These are phyloP conservation scores for Odontesthes bonariensis DNA, from an alignment of 2,113 vertebrate species.

Conservation along the genomic window DNA sequence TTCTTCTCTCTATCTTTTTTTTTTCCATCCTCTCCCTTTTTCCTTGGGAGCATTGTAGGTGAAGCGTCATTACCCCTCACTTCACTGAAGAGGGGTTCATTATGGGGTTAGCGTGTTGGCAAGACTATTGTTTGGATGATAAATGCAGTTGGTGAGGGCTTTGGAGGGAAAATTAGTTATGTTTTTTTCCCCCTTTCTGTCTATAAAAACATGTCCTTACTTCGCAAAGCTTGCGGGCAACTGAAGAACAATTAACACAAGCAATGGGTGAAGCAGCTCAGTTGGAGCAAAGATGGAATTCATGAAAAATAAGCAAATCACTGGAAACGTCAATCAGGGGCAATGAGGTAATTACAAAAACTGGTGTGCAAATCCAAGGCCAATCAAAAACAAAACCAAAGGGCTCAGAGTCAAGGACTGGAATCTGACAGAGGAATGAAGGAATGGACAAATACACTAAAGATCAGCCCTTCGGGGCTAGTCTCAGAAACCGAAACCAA, in stretches of 20 bases:
- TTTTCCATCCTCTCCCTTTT: conserved; percentile 30
- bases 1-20: conserved; percentile 71
- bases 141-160: conserved; percentile 90
- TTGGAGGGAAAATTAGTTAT: conserved; percentile 89
- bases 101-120: conserved; percentile 98
- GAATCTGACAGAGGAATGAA: conserved; percentile 63
- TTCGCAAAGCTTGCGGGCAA: conserved; percentile 68
- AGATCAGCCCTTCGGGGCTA: conserved; percentile 50
- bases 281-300: conserved; percentile 74
- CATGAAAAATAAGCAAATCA: conserved; percentile 83
- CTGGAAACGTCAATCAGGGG: conserved; percentile 77
- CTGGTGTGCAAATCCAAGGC: conserved; percentile 63
- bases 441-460: conserved; percentile 64
- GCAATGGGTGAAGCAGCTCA: conserved; percentile 67
- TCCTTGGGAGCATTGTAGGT: conserved; percentile 90
- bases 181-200: conserved; percentile 73
- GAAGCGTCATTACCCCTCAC: conserved; percentile 99
- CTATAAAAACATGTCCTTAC: conserved; percentile 88
- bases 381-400: conserved; percentile 58
- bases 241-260: conserved; percentile 79
- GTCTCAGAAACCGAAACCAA: conserved; percentile 38
- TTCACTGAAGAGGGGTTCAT: conserved; percentile 97
- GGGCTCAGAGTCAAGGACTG: conserved; percentile 57
- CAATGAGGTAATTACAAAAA: conserved; percentile 74
- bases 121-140: conserved; percentile 99